Evolutionary conservation across 2,113 vertebrate species (phyloP), one percentile per base, ranked within the genome.

Genomic region (Neolamprologus ventralis): DNA sequence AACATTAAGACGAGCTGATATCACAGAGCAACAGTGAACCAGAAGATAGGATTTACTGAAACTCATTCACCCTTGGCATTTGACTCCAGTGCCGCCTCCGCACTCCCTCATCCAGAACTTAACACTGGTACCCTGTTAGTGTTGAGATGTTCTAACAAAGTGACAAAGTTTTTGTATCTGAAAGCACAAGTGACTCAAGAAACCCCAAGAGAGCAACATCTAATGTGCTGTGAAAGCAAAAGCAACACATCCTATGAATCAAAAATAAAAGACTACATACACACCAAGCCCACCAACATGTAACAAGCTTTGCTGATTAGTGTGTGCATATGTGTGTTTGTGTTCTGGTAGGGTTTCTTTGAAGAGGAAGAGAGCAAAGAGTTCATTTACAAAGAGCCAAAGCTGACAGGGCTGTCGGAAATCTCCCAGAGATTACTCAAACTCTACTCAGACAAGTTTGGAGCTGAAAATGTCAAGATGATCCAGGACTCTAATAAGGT

Each of bases 401-500:
- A 99, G 90, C 95, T 99, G 92, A 99, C 99, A 0, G 99, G 98
- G 14, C 96, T 99, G 63, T 99, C 99, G 0, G 99, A 99, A 95
- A 99, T 99, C 91, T 99, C 98, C 35, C 99, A 99, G 89, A 97
- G 99, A 84, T 93, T 99, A 86, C 97, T 99, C 82, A 99, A 99
- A 86, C 97, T 99, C 80, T 99, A 99, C 40, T 98, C 98, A 1
- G 98, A 99, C 96, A 99, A 99, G 95, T 99, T 99, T 60, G 99
- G 98, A 89, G 96, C 97, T 11, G 98, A 99, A 89, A 99, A 99
- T 0, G 99, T 99, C 91, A 99, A 99, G 93, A 99, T 99, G 96
- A 99, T 99, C 93, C 99, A 99, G 92, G 99, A 99, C 93, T 99
- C 99, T 87, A 99, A 99, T 87, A 99, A 99, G 98, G 99, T 99